Conservation (phyloP, 2,113 vertebrate species). For the Hemichromis elongatus region DNA sequence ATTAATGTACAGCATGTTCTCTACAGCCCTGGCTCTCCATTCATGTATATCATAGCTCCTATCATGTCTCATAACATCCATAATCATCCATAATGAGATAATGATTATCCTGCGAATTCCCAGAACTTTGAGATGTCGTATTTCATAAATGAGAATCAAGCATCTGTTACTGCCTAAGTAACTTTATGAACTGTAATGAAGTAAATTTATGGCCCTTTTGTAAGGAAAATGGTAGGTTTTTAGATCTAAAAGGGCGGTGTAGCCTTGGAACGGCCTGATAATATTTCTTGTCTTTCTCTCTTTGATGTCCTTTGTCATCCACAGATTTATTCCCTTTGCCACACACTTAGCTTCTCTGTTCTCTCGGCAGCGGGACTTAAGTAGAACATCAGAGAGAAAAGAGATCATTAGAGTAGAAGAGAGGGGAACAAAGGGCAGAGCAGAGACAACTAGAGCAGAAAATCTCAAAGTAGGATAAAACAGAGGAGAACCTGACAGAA, state of each 20-base stretch:
- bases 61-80: neutral
- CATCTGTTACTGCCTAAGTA: neutral
- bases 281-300: neutral
- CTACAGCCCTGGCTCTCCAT: neutral
- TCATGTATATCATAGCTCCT: conserved; percentile 15
- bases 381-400: neutral
- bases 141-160: neutral
- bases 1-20: conserved; percentile 10
- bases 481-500: neutral
- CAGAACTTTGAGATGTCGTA: neutral
- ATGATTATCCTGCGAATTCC: neutral
- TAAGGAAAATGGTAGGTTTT: neutral
- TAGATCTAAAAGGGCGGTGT: neutral
- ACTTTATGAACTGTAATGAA: neutral
- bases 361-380: neutral
- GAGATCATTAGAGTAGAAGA: neutral
- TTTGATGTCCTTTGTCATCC: neutral
- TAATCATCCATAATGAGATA: neutral
- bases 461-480: neutral
- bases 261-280: neutral
- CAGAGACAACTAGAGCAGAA: conserved; percentile 4
- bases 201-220: neutral
- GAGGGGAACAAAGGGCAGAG: neutral
- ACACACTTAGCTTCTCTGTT: neutral
- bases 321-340: neutral